Percentiles rank a stretch among this genome's conserved stretches.
These are phyloP conservation scores for Mythimna impura DNA, from an alignment of 2,888 invertebrate species.

Conservation along the genomic window DNA sequence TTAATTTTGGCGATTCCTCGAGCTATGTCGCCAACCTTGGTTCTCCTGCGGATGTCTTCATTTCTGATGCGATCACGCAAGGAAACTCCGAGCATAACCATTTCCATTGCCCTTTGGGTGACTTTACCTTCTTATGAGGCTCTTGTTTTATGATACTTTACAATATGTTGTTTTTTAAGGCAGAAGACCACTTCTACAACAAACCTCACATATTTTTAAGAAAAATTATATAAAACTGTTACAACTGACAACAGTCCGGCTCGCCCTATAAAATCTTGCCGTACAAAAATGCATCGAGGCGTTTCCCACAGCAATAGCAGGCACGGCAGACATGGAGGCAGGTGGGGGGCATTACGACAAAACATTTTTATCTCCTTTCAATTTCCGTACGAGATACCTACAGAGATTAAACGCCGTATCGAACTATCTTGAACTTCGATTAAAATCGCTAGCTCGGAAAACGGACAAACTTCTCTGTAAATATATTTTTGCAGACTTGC, in stretches of 20 bases:
- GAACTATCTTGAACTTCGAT: conserved; percentile 65
- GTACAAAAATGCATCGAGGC: conserved; percentile 54
- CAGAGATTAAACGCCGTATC: conserved; percentile 65
- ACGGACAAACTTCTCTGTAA: conserved; percentile 62
- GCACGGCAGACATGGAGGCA: conserved; percentile 43
- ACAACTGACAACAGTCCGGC: conserved; percentile 24
- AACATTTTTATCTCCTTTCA: conserved; percentile 67
- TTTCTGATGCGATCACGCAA: no score
- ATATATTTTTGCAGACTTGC: conserved; percentile 59
- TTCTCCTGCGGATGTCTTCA: no score
- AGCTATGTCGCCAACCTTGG: no score
- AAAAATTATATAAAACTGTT: not conserved
- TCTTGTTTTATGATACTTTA: no score
- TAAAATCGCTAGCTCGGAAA: conserved; percentile 65
- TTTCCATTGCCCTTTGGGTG: no score
- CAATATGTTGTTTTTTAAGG: no score
- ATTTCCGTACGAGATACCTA: conserved; percentile 64
- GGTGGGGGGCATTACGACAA: conserved; percentile 53
- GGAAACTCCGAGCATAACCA: no score
- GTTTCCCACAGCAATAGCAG: conserved; percentile 49
- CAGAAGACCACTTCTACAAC: not conserved
- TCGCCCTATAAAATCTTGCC: conserved; percentile 48
- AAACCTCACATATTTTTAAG: not conserved
- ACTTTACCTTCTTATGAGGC: no score
- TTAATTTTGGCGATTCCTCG: no score